phyloP scores from a whole-genome alignment of 2,888 invertebrate species.

The Hydriomena furcata region DNA sequence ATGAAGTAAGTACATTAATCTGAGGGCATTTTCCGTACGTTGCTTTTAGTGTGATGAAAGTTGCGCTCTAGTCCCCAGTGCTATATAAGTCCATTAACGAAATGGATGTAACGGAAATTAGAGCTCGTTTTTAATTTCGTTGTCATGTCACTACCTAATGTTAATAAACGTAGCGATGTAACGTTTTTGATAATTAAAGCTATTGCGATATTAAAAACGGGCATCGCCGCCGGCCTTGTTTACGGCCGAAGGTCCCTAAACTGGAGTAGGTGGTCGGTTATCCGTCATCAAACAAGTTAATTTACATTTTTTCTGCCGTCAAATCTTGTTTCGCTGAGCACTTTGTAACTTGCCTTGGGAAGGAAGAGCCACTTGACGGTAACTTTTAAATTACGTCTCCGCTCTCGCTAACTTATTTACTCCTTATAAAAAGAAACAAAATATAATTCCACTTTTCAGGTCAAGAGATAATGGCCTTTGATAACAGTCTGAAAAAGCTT shows the following conservation, averaged over 20 bases:
- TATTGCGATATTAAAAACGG: conserved; percentile 38
- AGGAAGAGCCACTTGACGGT: conserved; percentile 61
- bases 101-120: conserved; percentile 77
- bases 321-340: conserved; percentile 56
- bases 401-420: conserved; percentile 76
- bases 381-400: conserved; percentile 78
- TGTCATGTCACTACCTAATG: conserved; percentile 69
- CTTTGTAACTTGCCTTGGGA: conserved; percentile 55
- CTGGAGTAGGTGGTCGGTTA: conserved; percentile 34
- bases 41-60: conserved; percentile 82
- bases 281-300: conserved; percentile 49
- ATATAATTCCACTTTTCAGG: conserved; percentile 81
- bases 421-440: conserved; percentile 77
- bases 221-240: conserved; percentile 23
- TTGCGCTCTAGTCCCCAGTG: conserved; percentile 73
- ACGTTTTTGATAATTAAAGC: conserved; percentile 60
- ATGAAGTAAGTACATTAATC: conserved; percentile 77
- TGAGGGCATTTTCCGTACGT: conserved; percentile 74
- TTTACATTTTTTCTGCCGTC: conserved; percentile 50
- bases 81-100: conserved; percentile 79
- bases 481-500: conserved; percentile 81
- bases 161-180: conserved; percentile 62
- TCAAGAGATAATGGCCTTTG: conserved; percentile 81
- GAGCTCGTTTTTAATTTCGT: conserved; percentile 78
- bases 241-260: conserved; percentile 23